Evolutionary conservation across 2,113 vertebrate genomes (phyloP).

Genomic region (Morone saxatilis): DNA sequence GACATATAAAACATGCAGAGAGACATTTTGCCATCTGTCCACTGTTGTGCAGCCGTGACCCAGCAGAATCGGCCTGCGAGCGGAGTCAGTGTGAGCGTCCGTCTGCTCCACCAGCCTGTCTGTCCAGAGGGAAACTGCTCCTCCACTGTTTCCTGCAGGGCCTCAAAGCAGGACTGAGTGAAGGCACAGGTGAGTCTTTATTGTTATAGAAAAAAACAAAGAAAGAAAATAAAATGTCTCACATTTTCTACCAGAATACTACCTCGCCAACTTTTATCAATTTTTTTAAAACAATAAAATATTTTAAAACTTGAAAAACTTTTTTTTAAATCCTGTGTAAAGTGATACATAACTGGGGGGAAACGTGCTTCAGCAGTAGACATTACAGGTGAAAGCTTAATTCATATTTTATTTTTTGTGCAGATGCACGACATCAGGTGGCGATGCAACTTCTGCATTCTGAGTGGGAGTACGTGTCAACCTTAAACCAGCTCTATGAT

Average conservation of each 20-base stretch:
- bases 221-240: not conserved
- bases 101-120: slow-evolving; percentile 17
- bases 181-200: slow-evolving; percentile 75
- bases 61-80: slow-evolving; percentile 31
- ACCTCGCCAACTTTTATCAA: not conserved
- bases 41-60: slow-evolving; percentile 14
- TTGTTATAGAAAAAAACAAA: no score
- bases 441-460: slow-evolving; percentile 83
- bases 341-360: not conserved
- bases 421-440: slow-evolving; percentile 82
- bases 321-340: no score
- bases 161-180: slow-evolving; percentile 76
- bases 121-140: slow-evolving; percentile 76
- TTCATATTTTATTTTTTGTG: not conserved
- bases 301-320: not conserved
- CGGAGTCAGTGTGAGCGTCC: slow-evolving; percentile 29
- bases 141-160: slow-evolving; percentile 86
- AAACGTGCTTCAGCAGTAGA: not conserved
- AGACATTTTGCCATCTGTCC: slow-evolving; percentile 20
- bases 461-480: slow-evolving; percentile 83
- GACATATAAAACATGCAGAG: not conserved
- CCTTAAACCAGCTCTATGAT: slow-evolving; percentile 79
- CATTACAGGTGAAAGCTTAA: not conserved
- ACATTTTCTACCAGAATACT: not conserved
- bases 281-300: not conserved